A percentile compares a stretch with the other conserved stretches of the same genome.
These are phyloP conservation scores for Epinotia nisella DNA, from an alignment of 2,888 invertebrate genomes.

Conservation along the genomic window DNA sequence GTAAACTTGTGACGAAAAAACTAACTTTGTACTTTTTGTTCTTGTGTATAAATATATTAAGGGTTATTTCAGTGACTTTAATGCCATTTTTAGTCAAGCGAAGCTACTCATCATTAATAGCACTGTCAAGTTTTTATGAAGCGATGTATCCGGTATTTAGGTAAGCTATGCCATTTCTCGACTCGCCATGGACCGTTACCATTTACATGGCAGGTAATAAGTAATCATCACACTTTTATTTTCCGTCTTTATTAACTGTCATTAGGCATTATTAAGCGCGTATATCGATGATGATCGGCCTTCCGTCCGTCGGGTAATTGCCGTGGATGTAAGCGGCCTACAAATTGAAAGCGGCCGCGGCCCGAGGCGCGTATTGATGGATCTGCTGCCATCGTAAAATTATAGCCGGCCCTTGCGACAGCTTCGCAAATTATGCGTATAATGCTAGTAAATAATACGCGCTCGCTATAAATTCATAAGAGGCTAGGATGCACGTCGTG, in stretches of 20 bases:
- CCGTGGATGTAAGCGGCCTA: constrained; percentile 80
- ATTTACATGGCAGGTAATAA: constrained; percentile 68
- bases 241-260: constrained; percentile 83
- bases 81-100: constrained; percentile 14
- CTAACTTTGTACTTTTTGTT: not conserved
- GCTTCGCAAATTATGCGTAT: constrained; percentile 84
- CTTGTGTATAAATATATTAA: not conserved
- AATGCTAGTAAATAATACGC: constrained; percentile 83
- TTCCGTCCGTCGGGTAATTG: constrained; percentile 82
- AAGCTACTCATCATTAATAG: constrained; percentile 17
- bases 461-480: constrained; percentile 77
- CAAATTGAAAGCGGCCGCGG: constrained; percentile 83
- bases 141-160: constrained; percentile 35
- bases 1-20: constrained; percentile 5
- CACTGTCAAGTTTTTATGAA: constrained; percentile 32
- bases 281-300: constrained; percentile 82
- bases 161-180: constrained; percentile 43
- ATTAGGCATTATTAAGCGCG: constrained; percentile 83
- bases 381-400: constrained; percentile 83
- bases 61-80: constrained; percentile 4
- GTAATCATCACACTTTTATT: constrained; percentile 81
- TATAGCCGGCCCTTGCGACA: constrained; percentile 83
- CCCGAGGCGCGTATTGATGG: constrained; percentile 82
- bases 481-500: constrained; percentile 55
- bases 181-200: constrained; percentile 57